Evolutionary conservation across 2,797 vertebrate species (phyloP), one percentile per base, ranked within the genome.

Genomic region (Sebastes jordani): DNA sequence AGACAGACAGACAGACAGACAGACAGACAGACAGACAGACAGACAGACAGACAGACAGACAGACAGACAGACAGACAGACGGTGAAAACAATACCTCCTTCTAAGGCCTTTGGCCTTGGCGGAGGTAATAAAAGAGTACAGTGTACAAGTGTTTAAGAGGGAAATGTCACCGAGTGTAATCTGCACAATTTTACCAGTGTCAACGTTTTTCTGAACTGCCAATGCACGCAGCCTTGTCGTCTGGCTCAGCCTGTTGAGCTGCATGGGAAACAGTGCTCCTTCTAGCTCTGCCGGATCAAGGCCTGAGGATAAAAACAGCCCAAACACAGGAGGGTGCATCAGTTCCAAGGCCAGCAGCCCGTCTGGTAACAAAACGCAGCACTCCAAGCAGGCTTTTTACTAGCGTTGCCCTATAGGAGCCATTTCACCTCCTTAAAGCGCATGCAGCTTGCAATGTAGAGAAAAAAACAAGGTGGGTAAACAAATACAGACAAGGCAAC

Each of bases 201-300:
- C 71, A 71, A 34, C 58, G 11, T 88, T 49, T 86, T 55, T 86
- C 63, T 82, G 59, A 78, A 82, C 46, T 62, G 58, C 52, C 34
- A 63, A 63, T n/a, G 54, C 25, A 25, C 4, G 4, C 69, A 81
- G 46, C 68, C 67, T 46, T 56, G 59, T 74, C 74, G 6, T 88
- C 78, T 11, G 9, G 64, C 62, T 7, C 61, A 66, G 62, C 30
- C 67, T 72, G 30, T 72, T 71, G 71, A 77, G 73, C 82, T 86
- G 72, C 65, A 85, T 89, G 82, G 81, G 82, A 80, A 86, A 88
- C 78, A 55, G 87, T 71, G 86, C 85, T 76, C 67, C 81, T 77
- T 79, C 67, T 77, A 64, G 71, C 27, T 16, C 86, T 78, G 80
- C 85, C 71, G 86, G 81, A 86, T 78, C 86, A 23, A 86, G 66